A percentile compares a stretch with the other conserved stretches of the same genome.
phyloP scores from a whole-genome alignment of 2,888 invertebrate genomes.

The Eupeodes luniger region DNA sequence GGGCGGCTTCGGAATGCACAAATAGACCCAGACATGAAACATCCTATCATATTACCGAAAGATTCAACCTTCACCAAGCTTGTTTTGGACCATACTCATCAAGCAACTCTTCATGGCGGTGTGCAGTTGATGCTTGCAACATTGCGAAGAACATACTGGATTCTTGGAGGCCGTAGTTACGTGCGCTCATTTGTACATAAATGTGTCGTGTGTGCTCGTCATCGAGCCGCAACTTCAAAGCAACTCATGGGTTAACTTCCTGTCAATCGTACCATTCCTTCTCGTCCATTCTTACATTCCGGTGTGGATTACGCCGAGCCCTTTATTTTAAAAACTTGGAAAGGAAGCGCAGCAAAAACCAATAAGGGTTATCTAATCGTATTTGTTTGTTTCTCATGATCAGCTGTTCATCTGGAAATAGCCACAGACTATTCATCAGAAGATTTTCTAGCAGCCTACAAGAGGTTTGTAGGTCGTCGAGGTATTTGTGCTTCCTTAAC shows the following conservation, averaged over 20 bases:
- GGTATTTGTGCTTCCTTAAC: conserved; percentile 18
- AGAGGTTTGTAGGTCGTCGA: conserved; percentile 8
- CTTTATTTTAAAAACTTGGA: conserved; percentile 24
- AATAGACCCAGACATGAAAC: conserved; percentile 49
- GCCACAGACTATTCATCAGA: conserved; percentile 32
- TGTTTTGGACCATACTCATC: conserved; percentile 46
- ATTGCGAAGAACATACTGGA: conserved; percentile 45
- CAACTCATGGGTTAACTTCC: conserved; percentile 45
- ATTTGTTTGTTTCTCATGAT: conserved; percentile 31
- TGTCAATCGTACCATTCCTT: conserved; percentile 16
- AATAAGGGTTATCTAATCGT: conserved; percentile 26
- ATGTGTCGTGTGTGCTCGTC: conserved; percentile 19
- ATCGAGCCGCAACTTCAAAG: conserved; percentile 16
- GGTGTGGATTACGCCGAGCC: conserved; percentile 33
- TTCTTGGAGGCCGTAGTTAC: conserved; percentile 28
- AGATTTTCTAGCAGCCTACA: conserved; percentile 21
- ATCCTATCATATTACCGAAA: conserved; percentile 58
- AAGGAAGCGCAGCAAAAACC: conserved; percentile 6
- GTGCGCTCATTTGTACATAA: conserved; percentile 5
- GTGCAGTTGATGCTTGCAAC: conserved; percentile 54
- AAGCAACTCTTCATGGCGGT: conserved; percentile 50
- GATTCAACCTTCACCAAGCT: conserved; percentile 44
- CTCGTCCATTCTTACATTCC: conserved; percentile 33
- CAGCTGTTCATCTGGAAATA: conserved; percentile 31
- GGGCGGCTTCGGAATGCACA: conserved; percentile 55